phyloP scores from a whole-genome alignment of 2,888 invertebrate genomes.

The Nasonia oneida region DNA sequence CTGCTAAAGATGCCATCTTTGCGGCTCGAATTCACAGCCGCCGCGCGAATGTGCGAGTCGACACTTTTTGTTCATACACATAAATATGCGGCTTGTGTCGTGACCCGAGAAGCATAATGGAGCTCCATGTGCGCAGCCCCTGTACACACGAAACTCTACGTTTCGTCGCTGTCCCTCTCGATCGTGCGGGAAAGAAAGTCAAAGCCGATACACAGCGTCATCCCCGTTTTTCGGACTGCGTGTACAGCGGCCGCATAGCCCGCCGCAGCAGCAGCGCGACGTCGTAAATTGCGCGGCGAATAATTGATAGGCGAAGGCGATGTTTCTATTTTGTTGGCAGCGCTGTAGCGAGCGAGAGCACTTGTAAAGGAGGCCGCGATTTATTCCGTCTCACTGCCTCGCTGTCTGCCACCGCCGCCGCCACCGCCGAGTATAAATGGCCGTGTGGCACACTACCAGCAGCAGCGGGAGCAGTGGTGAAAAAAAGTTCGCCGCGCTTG shows the following conservation, averaged over 20 bases:
- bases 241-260: neutral
- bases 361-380: constrained; percentile 76
- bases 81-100: constrained; percentile 15
- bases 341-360: constrained; percentile 38
- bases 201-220: neutral
- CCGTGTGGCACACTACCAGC: constrained; percentile 57
- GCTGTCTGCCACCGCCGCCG: constrained; percentile 66
- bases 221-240: constrained; percentile 53
- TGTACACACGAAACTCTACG: neutral
- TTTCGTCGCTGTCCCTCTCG: neutral
- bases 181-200: neutral
- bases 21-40: constrained; percentile 69
- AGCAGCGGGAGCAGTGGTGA: constrained; percentile 21
- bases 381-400: constrained; percentile 78
- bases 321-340: constrained; percentile 78
- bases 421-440: constrained; percentile 70
- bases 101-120: no score
- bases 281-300: constrained; percentile 76
- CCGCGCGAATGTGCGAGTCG: neutral
- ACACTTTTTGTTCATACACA: constrained; percentile 25
- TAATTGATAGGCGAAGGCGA: constrained; percentile 78
- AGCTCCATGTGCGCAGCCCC: neutral
- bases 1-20: constrained; percentile 75
- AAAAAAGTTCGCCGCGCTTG: constrained; percentile 34
- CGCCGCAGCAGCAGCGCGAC: constrained; percentile 43